Conservation (phyloP, 2,113 vertebrate genomes). For the Anoura caudifer region DNA sequence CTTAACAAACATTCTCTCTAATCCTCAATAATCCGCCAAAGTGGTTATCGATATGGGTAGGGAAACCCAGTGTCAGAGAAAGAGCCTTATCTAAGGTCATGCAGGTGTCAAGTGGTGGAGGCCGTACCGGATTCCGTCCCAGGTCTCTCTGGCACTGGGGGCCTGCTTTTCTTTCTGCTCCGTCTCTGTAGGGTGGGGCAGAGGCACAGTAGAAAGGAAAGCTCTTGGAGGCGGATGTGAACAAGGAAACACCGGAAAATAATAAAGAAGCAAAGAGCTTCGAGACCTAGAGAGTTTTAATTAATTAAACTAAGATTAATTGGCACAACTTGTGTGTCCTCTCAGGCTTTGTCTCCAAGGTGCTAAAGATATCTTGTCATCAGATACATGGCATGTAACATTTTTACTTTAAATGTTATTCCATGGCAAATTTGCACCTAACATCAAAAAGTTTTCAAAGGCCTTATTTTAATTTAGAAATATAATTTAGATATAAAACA, state of each 20-base stretch:
- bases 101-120: background rate
- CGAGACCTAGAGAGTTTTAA: background rate
- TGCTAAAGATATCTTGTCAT: background rate
- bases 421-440: background rate
- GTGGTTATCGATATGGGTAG: background rate
- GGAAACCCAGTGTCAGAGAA: background rate
- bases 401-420: background rate
- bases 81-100: background rate
- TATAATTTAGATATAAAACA: background rate
- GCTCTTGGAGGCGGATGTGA: background rate
- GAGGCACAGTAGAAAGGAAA: background rate
- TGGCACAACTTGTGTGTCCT: background rate
- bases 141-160: background rate
- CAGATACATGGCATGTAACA: background rate
- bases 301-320: background rate
- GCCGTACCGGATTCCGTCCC: background rate
- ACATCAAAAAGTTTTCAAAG: background rate
- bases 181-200: rapidly evolving
- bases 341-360: background rate
- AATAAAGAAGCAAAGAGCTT: background rate
- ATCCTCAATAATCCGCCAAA: background rate
- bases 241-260: background rate
- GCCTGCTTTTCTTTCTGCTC: background rate
- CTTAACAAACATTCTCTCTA: background rate
- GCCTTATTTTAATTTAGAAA: background rate